These are phyloP conservation scores for Strix uralensis DNA, from an alignment of 2,113 vertebrate species.

Conservation along the genomic window DNA sequence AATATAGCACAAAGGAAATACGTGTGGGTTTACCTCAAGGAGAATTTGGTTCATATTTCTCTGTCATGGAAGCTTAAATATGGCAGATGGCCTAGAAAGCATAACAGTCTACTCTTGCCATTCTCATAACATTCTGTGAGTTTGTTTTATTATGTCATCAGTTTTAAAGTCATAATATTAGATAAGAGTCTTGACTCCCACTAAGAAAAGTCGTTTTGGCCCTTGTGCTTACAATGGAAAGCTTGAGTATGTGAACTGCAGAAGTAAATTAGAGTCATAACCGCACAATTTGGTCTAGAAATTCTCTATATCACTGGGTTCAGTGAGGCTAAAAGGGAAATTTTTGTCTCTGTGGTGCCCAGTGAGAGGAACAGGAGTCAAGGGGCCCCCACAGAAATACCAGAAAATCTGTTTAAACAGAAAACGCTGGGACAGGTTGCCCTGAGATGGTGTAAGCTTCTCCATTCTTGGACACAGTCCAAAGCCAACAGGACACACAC, in stretches of 20 bases:
- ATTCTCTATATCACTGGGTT: neutral
- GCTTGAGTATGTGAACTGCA: neutral
- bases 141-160: constrained; percentile 33
- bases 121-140: neutral
- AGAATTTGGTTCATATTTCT: neutral
- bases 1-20: neutral
- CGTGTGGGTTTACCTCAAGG: neutral
- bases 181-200: neutral
- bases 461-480: neutral
- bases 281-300: neutral
- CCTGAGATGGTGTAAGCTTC: neutral
- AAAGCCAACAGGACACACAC: neutral
- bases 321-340: neutral
- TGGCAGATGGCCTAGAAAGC: neutral
- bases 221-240: neutral
- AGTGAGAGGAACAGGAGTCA: neutral
- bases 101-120: neutral
- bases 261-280: neutral
- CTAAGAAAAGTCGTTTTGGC: neutral
- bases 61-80: neutral
- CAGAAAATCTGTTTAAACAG: neutral
- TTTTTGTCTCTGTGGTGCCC: neutral
- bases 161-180: neutral
- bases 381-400: neutral
- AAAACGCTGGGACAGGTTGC: neutral